Base-by-base conservation (phyloP, 2,888 invertebrate genomes). In the Aphidius colemani region DNA sequence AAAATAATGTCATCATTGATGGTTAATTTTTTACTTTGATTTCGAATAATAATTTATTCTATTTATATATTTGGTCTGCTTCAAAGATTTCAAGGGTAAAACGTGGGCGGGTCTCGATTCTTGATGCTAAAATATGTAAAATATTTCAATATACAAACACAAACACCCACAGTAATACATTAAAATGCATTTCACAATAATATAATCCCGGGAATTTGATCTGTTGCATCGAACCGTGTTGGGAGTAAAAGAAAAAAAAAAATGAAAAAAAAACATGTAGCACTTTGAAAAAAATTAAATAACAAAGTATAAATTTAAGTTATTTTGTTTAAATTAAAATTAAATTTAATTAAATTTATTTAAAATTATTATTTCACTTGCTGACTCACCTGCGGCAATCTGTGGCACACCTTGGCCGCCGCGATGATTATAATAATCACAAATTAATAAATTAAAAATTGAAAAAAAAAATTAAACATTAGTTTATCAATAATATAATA, bases 351-450 rank as follows among this genome's bases (percentile, higher is more conserved):
- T 7, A 48, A 13, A 7, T 11, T 2, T 8, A n/a, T 11, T 11
- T 10, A 48, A n/a, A 48, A 48, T 13, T 10, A 48, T 43, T 43
- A 44, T 55, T 43, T 18, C 44, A 30, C n/a, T 64, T 55, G 63
- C 65, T 70, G 66, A 71, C 70, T 69, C 70, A 71, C 70, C 69
- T 66, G 69, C 62, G 59, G 64, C 50, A 60, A 62, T 69, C 59
- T 53, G 62, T 53, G 62, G 53, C 62, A 64, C 67, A 62, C 67
- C 67, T 69, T 63, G 63, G 65, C 63, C 65, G 46, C 65, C 53
- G 59, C 61, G 62, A 58, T 53, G 0, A 30, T 30, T 30, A 30
- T 30, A 5, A 30, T 30, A 30, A 30, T 5, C 30, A 5, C 5
- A 30, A 30, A 30, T 30, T 30, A 30, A 30, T 30, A 30, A 30